Base-by-base conservation (phyloP, 2,797 vertebrate species). In the Chloroceryle inda region DNA sequence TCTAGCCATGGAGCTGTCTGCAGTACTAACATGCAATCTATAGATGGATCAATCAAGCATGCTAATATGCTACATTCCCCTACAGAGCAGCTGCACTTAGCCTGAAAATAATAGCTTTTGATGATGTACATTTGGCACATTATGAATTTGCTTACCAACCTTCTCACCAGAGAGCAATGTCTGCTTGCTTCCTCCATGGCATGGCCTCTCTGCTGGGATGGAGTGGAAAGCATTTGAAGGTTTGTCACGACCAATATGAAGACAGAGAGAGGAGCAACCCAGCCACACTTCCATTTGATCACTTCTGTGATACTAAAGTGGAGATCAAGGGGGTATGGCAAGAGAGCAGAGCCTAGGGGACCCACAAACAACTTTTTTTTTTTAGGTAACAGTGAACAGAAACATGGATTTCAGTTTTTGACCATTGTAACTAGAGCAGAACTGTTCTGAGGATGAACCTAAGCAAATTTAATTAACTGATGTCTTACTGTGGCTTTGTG, bases 171-270 rank as follows among this genome's bases (percentile, higher is more conserved):
- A 35, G 29, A 63, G 14, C 23, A 71, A 35, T 19, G 15, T 15
- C 33, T 80, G 27, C 77, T 62, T 9, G 3, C 4, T 31, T 73
- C 56, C 53, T 31, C 15, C 13, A 8, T 4, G 35, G 29, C 19
- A 31, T 3, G 3, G 0, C 11, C 27, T 73, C 27, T 59, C 12
- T 2, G 2, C 7, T 58, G 47, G 1, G 3, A 8, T 0, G 6
- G 29, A 15, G 8, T 1, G 0, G n/a, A 47, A 24, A 37, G 10
- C 1, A 1, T 33, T 44, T 50, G 1, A 3, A 55, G 37, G 10
- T 27, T n/a, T 73, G 64, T 6, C 33, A 24, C 19, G 15, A 17
- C 8, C 40, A 53, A 11, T n/a, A 26, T 29, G 66, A 52, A 33
- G 35, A 14, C 3, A 2, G 2, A 68, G 24, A 24, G 1, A 12